Evolutionary conservation across 1,140 invertebrate genomes (phyloP).

Genomic region (Rhopalosiphum maidis): DNA sequence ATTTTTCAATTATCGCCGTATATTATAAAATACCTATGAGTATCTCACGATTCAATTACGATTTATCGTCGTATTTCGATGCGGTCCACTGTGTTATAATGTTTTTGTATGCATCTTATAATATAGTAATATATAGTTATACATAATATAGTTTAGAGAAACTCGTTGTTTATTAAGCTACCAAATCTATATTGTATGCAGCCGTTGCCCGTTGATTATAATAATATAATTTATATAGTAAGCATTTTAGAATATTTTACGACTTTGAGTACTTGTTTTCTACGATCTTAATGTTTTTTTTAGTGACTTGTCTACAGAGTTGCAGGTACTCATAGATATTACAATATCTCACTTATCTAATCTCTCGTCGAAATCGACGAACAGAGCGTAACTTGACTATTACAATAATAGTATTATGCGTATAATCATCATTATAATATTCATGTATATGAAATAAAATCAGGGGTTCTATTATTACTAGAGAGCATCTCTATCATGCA

Average conservation of each 20-base stretch:
- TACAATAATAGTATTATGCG: neutral
- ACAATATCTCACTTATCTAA: too few species aligned
- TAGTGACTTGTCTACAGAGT: neutral
- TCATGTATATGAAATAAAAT: neutral
- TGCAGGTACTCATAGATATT: too few species aligned
- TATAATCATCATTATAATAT: neutral
- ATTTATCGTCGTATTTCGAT: neutral
- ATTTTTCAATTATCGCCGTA: neutral
- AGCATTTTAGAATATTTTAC: neutral
- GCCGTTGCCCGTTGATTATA: neutral
- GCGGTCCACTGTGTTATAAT: neutral
- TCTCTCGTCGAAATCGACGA: neutral
- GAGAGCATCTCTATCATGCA: too few species aligned
- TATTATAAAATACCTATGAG: neutral
- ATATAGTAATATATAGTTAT: neutral
- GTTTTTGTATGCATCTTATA: neutral
- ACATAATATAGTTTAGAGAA: neutral
- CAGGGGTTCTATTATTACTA: too few species aligned
- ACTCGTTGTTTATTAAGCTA: neutral
- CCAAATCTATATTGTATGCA: neutral
- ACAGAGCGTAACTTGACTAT: neutral
- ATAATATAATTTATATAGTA: neutral
- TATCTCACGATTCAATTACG: neutral
- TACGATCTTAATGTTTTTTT: neutral
- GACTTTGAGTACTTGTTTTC: neutral